Conservation (phyloP, 2,888 invertebrate species). For the Trypoxylon attenuatum region DNA sequence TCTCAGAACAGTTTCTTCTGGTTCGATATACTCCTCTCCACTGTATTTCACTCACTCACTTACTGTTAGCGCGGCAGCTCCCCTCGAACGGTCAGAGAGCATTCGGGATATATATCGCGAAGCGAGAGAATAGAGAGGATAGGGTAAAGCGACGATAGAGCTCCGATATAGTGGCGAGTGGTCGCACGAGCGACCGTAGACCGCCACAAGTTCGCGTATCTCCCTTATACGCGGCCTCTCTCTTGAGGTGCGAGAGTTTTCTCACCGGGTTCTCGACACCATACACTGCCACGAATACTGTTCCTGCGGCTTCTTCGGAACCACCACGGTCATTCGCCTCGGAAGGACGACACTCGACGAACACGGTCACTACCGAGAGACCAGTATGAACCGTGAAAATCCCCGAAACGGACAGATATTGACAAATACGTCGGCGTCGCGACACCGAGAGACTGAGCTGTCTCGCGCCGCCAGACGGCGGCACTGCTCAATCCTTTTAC, state of each 20-base stretch:
- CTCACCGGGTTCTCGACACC: not conserved
- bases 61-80: conserved; percentile 21
- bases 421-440: conserved; percentile 70
- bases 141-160: not conserved
- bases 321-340: conserved; percentile 1
- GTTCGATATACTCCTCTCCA: conserved; percentile 29
- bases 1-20: conserved; percentile 18
- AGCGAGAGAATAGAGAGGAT: no score
- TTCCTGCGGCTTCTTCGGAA: not conserved
- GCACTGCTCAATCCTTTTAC: conserved; percentile 39
- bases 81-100: no score
- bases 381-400: conserved; percentile 48
- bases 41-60: conserved; percentile 31
- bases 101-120: no score
- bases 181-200: no score
- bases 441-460: conserved; percentile 54
- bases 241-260: not conserved
- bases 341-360: not conserved
- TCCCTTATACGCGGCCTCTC: not conserved
- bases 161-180: not conserved
- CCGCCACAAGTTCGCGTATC: not conserved
- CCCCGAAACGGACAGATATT: conserved; percentile 61
- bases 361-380: conserved; percentile 4
- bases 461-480: conserved; percentile 32
- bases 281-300: not conserved